phyloP scores from a whole-genome alignment of 2,113 vertebrate genomes.

The Lepus americanus region DNA sequence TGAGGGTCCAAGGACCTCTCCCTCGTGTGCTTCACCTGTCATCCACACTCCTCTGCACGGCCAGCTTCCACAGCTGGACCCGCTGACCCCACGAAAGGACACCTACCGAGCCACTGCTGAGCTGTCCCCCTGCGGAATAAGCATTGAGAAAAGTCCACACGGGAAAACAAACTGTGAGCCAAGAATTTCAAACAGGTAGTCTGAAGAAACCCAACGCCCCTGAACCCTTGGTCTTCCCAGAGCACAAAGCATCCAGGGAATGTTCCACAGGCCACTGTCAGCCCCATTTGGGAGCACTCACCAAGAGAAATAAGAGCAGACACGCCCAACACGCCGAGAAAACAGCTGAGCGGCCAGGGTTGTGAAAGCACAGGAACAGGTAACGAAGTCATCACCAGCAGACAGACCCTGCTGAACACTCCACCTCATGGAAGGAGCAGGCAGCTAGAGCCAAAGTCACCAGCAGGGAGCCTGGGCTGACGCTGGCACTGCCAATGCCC shows the following conservation, averaged over 20 bases:
- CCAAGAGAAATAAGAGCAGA: not conserved
- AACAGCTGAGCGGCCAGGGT: not conserved
- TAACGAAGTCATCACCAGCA: not conserved
- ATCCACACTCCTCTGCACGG: not conserved
- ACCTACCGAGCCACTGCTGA: not conserved
- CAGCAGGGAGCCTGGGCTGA: not conserved
- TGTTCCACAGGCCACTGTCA: not conserved
- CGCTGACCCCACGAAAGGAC: not conserved
- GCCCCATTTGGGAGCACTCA: not conserved
- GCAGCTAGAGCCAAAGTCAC: not conserved
- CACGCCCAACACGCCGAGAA: not conserved
- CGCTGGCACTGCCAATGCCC: not conserved
- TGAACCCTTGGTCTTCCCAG: not conserved
- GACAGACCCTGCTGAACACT: not conserved
- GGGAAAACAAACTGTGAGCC: not conserved
- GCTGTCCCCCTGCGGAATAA: not conserved
- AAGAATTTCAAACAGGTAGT: constrained; percentile 4
- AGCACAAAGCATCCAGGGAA: constrained; percentile 12
- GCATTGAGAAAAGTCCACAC: not conserved
- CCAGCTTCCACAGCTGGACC: not conserved
- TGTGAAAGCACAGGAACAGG: not conserved
- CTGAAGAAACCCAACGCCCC: not conserved
- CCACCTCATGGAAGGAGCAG: not conserved
- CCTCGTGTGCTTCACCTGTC: not conserved
- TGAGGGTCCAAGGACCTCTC: not conserved